Conservation (phyloP, 2,113 vertebrate species). For the Ornithorhynchus anatinus region DNA sequence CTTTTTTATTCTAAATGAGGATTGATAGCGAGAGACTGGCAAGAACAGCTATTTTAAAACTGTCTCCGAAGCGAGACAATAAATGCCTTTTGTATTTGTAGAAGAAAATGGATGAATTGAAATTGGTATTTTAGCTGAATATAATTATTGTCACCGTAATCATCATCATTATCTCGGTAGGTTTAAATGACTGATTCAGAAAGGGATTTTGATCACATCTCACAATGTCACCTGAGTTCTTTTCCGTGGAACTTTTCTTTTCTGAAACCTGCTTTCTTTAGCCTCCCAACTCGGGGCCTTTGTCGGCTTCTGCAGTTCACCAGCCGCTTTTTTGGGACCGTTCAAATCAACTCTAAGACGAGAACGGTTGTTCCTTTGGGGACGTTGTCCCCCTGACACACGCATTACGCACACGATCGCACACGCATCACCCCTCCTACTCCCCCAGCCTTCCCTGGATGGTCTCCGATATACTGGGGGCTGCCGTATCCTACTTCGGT, state of each 20-base stretch:
- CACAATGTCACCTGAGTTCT: slow-evolving; percentile 60
- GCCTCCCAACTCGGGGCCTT: slow-evolving; percentile 45
- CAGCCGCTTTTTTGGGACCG: slow-evolving; percentile 8
- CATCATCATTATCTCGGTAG: slow-evolving; percentile 68
- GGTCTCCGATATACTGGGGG: neutral
- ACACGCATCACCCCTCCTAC: no score
- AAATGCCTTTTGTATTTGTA: slow-evolving; percentile 65
- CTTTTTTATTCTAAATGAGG: slow-evolving; percentile 50
- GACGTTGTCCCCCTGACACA: no score
- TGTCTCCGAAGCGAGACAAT: slow-evolving; percentile 57
- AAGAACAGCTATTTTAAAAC: slow-evolving; percentile 59
- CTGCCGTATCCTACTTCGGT: neutral
- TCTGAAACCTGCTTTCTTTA: slow-evolving; percentile 59
- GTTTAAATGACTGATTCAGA: slow-evolving; percentile 63
- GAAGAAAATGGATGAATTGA: slow-evolving; percentile 65
- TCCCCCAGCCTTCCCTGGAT: no score
- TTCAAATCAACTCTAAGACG: slow-evolving; percentile 43
- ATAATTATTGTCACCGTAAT: slow-evolving; percentile 68
- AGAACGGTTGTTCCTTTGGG: slow-evolving; percentile 22
- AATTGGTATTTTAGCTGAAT: slow-evolving; percentile 64
- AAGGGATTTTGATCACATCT: slow-evolving; percentile 59
- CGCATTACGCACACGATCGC: no score
- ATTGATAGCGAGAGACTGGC: slow-evolving; percentile 52
- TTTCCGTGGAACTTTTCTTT: slow-evolving; percentile 43
- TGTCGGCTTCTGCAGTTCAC: slow-evolving; percentile 41